Base-by-base conservation (phyloP, 1,140 invertebrate species). In the Drosophila nasuta region DNA sequence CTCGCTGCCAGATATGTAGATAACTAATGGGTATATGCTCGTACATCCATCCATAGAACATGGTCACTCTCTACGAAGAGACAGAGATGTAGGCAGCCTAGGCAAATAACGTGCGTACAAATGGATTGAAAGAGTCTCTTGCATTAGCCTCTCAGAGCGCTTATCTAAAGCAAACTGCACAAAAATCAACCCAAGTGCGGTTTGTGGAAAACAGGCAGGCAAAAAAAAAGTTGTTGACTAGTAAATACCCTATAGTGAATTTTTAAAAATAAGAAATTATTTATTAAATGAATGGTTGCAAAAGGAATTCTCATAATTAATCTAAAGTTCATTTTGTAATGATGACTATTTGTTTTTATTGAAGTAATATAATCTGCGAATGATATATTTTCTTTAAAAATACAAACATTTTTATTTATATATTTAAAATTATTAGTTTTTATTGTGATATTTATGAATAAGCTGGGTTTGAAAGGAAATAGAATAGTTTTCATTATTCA, bases 81-180 rank as follows among this genome's bases (percentile, higher is more conserved):
- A 25, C 20, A 25, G 48, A 28, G 33, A 60, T 56, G 11, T 28
- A 45, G 57, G 38, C 28, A 35, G 35, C 30, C 57, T 77, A 5
- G 10, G 68, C 74, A 83, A 83, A 83, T 71, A 85, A 57, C 20
- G 4, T 25, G 20, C 35, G 35, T 10, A 33, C 30, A 33, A 33
- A 33, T 38, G 35, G 7, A 38, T 8, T 10, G 35, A 10, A 38
- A 81, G 75, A 85, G 62, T 49, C 56, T 81, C 81, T 85, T 85
- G 48, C 62, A 68, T 67, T 81, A 48, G 45, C 35, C 48, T 54
- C 70, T 48, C 51, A 45, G 48, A 33, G 13, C 46, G 54, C 80
- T 71, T 79, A 82, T 82, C 80, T 78, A 54, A 65, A 28, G 64
- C 63, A 78, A 78, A 81, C 68, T 54, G 30, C 20, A 33, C 28